Conservation (phyloP, 2,113 vertebrate genomes). For the Meleagris gallopavo region DNA sequence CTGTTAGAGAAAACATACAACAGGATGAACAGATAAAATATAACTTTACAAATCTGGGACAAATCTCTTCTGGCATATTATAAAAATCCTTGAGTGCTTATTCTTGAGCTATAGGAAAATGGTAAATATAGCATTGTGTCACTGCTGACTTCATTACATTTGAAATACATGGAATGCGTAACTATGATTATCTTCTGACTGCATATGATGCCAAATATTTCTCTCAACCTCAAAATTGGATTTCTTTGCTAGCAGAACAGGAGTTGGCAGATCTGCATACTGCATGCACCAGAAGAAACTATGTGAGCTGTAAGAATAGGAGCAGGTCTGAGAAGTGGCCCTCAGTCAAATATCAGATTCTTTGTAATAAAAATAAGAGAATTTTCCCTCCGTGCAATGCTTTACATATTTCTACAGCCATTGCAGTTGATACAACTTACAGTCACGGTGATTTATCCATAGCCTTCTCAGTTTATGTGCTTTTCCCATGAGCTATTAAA, state of each 20-base stretch:
- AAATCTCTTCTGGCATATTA: not conserved
- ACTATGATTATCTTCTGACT: not conserved
- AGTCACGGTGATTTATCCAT: not conserved
- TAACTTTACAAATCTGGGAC: not conserved
- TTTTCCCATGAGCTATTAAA: not conserved
- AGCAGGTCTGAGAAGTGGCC: not conserved
- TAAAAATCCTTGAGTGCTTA: not conserved
- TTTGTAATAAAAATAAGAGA: not conserved
- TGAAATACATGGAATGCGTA: not conserved
- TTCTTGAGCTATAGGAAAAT: not conserved
- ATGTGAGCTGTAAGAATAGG: not conserved
- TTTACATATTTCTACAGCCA: not conserved
- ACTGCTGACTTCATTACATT: not conserved
- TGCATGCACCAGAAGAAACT: not conserved
- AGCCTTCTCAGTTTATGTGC: not conserved
- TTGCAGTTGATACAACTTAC: not conserved
- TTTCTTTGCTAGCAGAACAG: not conserved
- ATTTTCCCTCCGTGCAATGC: not conserved
- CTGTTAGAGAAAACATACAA: not conserved
- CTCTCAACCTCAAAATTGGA: not conserved
- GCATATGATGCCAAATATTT: not conserved
- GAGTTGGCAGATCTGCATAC: not conserved
- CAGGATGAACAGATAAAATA: not conserved
- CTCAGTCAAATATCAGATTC: not conserved
- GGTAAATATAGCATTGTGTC: not conserved